These are phyloP conservation scores for Atrina japonica DNA, from an alignment of 2,888 invertebrate species.

Conservation along the genomic window DNA sequence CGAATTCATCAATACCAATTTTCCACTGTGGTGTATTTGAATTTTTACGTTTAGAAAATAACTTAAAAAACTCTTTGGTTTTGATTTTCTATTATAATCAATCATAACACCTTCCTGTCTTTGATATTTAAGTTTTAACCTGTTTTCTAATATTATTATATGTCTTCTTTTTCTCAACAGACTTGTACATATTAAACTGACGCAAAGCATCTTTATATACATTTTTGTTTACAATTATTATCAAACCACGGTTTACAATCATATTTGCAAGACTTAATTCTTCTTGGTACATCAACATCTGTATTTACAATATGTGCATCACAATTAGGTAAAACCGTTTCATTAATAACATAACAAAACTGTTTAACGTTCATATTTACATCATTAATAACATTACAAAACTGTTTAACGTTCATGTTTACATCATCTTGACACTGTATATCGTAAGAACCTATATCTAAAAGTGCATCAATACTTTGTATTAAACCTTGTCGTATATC, in stretches of 20 bases:
- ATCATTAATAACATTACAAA: conserved; percentile 4
- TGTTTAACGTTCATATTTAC: background rate
- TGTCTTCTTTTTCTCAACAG: too few species aligned
- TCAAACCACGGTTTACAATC: conserved; percentile 7
- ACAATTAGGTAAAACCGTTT: background rate
- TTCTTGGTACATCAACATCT: background rate
- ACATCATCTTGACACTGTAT: conserved; percentile 4
- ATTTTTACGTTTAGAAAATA: too few species aligned
- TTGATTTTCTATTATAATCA: too few species aligned
- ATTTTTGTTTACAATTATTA: conserved; percentile 4
- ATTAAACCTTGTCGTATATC: background rate
- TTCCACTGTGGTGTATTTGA: too few species aligned
- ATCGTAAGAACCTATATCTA: background rate
- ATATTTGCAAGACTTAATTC: too few species aligned
- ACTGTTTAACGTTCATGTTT: background rate
- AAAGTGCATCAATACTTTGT: background rate
- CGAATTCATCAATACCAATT: too few species aligned
- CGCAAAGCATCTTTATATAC: too few species aligned
- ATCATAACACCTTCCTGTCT: too few species aligned
- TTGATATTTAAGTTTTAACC: too few species aligned
- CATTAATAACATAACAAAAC: conserved; percentile 5
- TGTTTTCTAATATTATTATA: too few species aligned
- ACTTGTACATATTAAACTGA: too few species aligned
- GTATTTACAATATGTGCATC: background rate
- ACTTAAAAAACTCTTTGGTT: too few species aligned